Base-by-base conservation (phyloP, 2,797 vertebrate species). In the Alectoris magna region DNA sequence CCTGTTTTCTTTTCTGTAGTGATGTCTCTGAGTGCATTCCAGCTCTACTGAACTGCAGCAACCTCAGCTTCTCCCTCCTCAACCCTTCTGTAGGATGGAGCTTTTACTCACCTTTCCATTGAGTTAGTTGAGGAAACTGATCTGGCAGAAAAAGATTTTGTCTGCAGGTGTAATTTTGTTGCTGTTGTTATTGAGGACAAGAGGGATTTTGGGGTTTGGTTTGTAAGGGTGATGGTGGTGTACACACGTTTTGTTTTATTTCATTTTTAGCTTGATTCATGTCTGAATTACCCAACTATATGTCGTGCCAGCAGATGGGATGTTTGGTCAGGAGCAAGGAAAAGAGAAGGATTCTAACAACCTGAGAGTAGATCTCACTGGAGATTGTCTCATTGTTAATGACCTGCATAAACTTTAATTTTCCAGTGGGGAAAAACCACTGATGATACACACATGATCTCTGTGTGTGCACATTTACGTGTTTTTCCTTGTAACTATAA, bases 31-130 rank as follows among this genome's bases (percentile, higher is more conserved):
- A 18, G 49, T 34, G 34, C 38, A 66, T 26, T 58, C 8, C 7
- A 21, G 49, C 55, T 69, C 29, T 34, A 60, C 34, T 43, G 53
- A 83, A 26, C 43, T 72, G 36, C 19, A 1, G 0, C 0, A 0
- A 11, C 6, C 60, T 82, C 6, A 3, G 13, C 51, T 81, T 71
- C 1, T 2, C 10, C 41, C 10, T 81, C 74, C 43, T 64, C 46
- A 14, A 81, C 67, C 46, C 74, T 43, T 48, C 15, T 81, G 18
- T 43, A 62, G 19, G 0, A 58, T 83, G 66, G n/a, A 51, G 48
- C 68, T 87, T 85, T 91, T 84, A n/a, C 53, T 55, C 44, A 69
- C 21, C 34, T 86, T 81, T 14, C 19, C 58, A 58, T 13, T 56
- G 11, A 64, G 24, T 84, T 76, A 62, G 70, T 38, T 90, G 53